Conservation (phyloP, 2,113 vertebrate species). For the Catharus fuscescens region DNA sequence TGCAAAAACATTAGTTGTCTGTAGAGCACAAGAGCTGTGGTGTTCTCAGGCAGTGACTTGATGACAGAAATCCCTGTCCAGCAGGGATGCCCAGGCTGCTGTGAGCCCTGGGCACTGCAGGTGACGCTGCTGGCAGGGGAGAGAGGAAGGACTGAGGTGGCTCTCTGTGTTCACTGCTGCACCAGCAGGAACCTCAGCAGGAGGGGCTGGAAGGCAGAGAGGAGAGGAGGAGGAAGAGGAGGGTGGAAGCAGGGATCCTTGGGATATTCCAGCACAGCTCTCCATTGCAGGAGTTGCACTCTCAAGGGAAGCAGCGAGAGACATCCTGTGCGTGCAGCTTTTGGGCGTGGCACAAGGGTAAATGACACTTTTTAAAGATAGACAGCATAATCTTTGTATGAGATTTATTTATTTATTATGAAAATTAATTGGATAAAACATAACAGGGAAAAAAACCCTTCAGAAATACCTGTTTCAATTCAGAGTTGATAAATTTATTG, state of each 20-base stretch:
- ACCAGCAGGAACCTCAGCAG: not conserved
- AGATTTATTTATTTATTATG: not conserved
- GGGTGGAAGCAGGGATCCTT: too few relatives aligned
- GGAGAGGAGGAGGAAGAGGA: not conserved
- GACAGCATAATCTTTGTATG: not conserved
- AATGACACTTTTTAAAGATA: not conserved
- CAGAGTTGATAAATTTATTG: not conserved
- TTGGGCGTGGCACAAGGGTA: not conserved
- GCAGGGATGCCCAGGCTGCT: not conserved
- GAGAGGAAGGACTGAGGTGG: not conserved
- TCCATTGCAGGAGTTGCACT: rapidly evolving
- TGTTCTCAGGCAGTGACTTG: not conserved
- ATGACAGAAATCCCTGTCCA: not conserved
- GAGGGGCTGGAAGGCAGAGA: not conserved
- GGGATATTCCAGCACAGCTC: not conserved
- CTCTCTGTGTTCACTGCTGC: not conserved
- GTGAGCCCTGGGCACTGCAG: not conserved
- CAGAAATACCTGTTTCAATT: not conserved
- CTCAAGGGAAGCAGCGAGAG: not conserved
- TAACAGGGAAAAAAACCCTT: rapidly evolving
- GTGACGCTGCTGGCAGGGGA: not conserved
- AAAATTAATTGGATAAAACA: not conserved
- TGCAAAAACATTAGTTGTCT: not conserved
- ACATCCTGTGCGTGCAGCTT: rapidly evolving
- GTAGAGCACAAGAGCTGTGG: not conserved